A percentile compares a stretch with the other conserved stretches of the same genome.
These are phyloP conservation scores for Brachionus sp. DNA, from an alignment of 1,140 invertebrate species.

Conservation along the genomic window DNA sequence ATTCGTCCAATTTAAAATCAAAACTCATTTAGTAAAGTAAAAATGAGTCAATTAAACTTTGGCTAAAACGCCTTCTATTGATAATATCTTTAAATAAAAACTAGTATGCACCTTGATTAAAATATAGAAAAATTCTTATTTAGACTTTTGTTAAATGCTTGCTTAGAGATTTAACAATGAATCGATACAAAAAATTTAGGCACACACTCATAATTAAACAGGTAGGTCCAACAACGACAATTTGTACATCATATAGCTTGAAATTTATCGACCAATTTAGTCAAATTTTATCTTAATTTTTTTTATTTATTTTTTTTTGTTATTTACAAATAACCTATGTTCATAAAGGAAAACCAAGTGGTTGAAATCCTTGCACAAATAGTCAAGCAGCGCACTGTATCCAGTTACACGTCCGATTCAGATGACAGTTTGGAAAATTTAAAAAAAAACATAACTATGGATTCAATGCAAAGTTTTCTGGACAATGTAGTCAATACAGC, in stretches of 20 bases:
- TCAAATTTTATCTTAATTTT: neutral
- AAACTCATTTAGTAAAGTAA: neutral
- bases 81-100: neutral
- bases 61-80: neutral
- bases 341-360: neutral
- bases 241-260: neutral
- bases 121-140: slow-evolving; percentile 1
- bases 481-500: slow-evolving; percentile 22
- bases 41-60: neutral
- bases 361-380: slow-evolving; percentile 20
- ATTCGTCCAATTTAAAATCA: slow-evolving; percentile 13
- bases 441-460: neutral
- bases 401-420: neutral
- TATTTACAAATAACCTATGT: neutral
- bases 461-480: slow-evolving; percentile 36
- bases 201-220: slow-evolving; percentile 32
- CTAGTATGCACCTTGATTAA: neutral
- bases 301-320: neutral
- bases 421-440: slow-evolving; percentile 22
- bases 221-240: neutral
- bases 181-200: slow-evolving; percentile 33
- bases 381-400: neutral
- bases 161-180: neutral
- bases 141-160: neutral
- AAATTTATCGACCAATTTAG: slow-evolving; percentile 24